These are phyloP conservation scores for Azorinus chamasolen DNA, from an alignment of 2,888 invertebrate genomes.

Conservation along the genomic window DNA sequence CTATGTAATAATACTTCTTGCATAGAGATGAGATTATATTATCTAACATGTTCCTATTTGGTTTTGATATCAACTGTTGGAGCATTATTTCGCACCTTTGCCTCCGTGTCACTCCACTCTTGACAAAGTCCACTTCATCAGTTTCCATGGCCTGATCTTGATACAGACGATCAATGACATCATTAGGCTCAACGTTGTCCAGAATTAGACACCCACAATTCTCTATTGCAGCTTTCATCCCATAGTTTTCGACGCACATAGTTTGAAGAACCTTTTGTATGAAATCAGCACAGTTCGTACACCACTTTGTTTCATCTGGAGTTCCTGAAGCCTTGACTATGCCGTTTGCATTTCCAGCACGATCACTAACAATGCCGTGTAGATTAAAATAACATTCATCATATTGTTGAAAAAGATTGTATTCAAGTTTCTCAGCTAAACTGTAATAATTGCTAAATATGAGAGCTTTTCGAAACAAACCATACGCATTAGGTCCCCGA, in stretches of 20 bases:
- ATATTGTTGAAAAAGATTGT: not conserved
- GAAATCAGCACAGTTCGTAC: too few relatives aligned
- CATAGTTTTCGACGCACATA: too few relatives aligned
- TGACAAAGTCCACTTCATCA: slow-evolving; percentile 58
- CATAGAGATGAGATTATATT: slow-evolving; percentile 34
- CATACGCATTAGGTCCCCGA: slow-evolving; percentile 61
- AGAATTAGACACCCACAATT: slow-evolving; percentile 41
- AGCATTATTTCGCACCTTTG: slow-evolving; percentile 56
- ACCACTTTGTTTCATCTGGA: too few relatives aligned
- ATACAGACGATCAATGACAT: slow-evolving; percentile 58
- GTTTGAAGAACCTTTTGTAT: not conserved
- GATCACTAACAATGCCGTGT: too few relatives aligned
- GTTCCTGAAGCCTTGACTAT: too few relatives aligned
- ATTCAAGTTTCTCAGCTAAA: slow-evolving; percentile 18
- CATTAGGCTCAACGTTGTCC: slow-evolving; percentile 63
- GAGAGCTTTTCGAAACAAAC: slow-evolving; percentile 59
- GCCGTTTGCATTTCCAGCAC: too few relatives aligned
- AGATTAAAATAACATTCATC: too few relatives aligned
- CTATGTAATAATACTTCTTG: slow-evolving; percentile 63
- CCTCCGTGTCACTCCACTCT: slow-evolving; percentile 39
- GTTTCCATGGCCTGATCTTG: slow-evolving; percentile 52
- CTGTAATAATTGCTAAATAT: slow-evolving; percentile 24
- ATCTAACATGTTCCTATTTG: not conserved
- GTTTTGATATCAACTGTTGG: slow-evolving; percentile 17
- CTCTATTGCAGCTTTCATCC: too few relatives aligned